Conservation (phyloP, 2,888 invertebrate genomes). For the Apantesis nais region DNA sequence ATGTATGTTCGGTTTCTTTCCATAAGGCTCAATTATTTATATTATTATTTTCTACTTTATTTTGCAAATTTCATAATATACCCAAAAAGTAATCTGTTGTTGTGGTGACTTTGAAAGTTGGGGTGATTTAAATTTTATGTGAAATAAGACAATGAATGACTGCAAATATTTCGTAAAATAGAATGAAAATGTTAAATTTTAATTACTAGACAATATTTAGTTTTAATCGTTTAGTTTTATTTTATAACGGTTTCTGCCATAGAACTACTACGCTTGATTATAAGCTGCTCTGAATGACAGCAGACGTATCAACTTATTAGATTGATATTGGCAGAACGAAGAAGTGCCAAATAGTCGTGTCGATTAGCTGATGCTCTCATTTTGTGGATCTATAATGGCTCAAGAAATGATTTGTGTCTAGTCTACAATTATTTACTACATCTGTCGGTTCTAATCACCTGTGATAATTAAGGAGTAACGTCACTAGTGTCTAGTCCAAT, state of each 20-base stretch:
- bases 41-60: too few relatives aligned
- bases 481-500: slow-evolving; percentile 5
- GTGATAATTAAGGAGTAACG: not conserved
- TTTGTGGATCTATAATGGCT: too few relatives aligned
- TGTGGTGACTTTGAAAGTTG: not conserved
- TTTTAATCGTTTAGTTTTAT: not conserved
- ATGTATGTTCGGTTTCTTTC: too few relatives aligned
- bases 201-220: not conserved
- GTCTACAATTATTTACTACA: not conserved
- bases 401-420: too few relatives aligned
- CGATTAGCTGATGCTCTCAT: not conserved
- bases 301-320: not conserved
- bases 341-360: not conserved
- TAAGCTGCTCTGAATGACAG: not conserved
- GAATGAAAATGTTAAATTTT: not conserved
- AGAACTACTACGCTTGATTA: not conserved
- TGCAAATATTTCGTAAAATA: not conserved
- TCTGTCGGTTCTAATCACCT: not conserved
- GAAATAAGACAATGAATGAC: not conserved
- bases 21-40: too few relatives aligned
- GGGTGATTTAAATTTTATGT: not conserved
- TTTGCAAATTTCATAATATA: not conserved
- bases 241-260: not conserved
- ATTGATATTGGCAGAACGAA: not conserved
- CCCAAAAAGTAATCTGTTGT: not conserved